Base-by-base conservation (phyloP, 2,113 vertebrate species). In the Ibidorhyncha struthersii region DNA sequence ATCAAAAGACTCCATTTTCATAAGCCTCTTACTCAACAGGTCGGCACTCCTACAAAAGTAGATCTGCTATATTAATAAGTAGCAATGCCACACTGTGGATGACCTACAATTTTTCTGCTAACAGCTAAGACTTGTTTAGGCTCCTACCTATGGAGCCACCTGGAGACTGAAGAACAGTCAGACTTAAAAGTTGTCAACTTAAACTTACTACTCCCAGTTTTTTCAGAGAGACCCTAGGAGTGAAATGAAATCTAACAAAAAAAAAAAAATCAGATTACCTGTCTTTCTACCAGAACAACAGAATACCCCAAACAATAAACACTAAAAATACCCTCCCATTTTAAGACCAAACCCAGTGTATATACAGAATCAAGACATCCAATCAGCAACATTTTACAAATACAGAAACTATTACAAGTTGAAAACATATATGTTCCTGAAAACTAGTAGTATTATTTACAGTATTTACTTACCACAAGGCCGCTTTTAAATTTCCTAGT, bases 11-110 rank as follows among this genome's bases (percentile, higher is more conserved):
- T 91, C 86, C 86, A 94, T 96, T 94, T 96, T 94, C 93, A 69
- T 88, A 92, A 96, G 74, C 76, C 59, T 93, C 90, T 89, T 96
- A 96, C 63, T 95, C 96, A 97, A 97, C 88, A 96, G 88, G 93
- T 94, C 32, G 3, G 62, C 66, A 92, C 78, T 95, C 90, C 62
- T 70, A 74, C 70, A 69, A 63, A 96, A 95, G 71, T 38, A 83
- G 63, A 88, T 85, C 78, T 93, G 58, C 87, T 94, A 20, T 90
- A 96, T 86, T 96, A 94, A 10, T 86, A 91, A 82, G 61, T 23
- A 93, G 66, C 77, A 90, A 73, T 80, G 71, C 36, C 88, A 96
- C 66, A 93, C 38, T 72, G 63, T n/a, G n/a, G 67, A 59, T 95
- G 88, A 95, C 92, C 85, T 88, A 92, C 88, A 88, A 73, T 88